Evolutionary conservation across 2,888 invertebrate species (phyloP), one percentile per base, ranked within the genome.

Genomic region (Hypena proboscidalis): DNA sequence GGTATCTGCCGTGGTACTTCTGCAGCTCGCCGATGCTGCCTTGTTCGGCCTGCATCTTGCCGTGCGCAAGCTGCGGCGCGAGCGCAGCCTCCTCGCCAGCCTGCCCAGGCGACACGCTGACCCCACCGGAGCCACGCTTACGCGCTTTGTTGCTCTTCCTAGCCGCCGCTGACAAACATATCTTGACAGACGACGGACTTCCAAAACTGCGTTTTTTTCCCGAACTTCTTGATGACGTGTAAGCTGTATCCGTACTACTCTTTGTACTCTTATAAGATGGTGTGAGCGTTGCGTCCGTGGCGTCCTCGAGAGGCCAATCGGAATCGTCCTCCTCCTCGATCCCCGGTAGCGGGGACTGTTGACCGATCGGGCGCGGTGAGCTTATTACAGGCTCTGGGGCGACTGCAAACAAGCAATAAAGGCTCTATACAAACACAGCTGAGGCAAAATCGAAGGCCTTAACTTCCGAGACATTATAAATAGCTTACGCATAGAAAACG

Each of bases 21-120:
- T 97, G 96, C 71, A 97, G 93, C 85, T 97, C 97, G 39, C 96
- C 97, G 79, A 97, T 97, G 83, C 96, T 95, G 67, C 97, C 97
- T 80, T 97, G 97, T 87, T 97, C 97, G 66, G 97, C 97, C 92
- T 97, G 97, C 97, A 97, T 97, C 90, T 92, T 97, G 83, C 92
- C 89, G 70, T 87, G 82, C 54, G 84, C 80, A 48, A 83, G 81
- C 36, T 85, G 74, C 58, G 68, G 61, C 54, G 77, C 70, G 23
- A 76, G 78, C 58, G 76, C 70, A 53, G 77, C 72, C 68, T 88
- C 81, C 67, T 86, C 87, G 67, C 80, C 83, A 57, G 73, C 60
- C 58, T 72, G 77, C 45, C 70, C 77, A 33, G 79, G 72, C 59
- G 77, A 73, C 36, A 70, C 68, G 35, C 77, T 69, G 59, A 78